A percentile compares a stretch with the other conserved stretches of the same genome.
Evolutionary conservation across 1,140 invertebrate genomes (phyloP).

Genomic region (Diorhabda elongata): DNA sequence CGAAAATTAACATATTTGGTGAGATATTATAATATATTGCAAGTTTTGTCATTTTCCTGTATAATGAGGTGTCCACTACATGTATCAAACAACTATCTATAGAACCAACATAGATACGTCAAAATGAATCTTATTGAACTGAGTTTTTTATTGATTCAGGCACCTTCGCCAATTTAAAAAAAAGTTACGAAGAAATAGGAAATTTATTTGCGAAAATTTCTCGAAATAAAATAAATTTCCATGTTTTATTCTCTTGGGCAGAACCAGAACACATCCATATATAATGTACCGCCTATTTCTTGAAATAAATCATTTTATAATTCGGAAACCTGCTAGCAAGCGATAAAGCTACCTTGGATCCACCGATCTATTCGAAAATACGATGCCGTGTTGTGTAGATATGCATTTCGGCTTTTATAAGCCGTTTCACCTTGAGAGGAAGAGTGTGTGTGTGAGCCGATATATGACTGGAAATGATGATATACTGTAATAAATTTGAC

Average conservation of each 20-base stretch:
- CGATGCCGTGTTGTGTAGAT: slow-evolving; percentile 33
- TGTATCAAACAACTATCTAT: too few species aligned
- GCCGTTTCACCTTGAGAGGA: slow-evolving; percentile 12
- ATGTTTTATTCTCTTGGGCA: slow-evolving; percentile 5
- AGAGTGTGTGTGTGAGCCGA: slow-evolving; percentile 28
- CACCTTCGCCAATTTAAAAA: too few species aligned
- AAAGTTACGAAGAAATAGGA: too few species aligned
- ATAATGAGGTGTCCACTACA: too few species aligned
- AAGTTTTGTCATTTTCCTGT: too few species aligned
- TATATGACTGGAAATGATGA: slow-evolving; percentile 32
- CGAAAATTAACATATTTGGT: too few species aligned
- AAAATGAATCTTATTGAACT: too few species aligned
- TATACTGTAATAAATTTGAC: slow-evolving; percentile 22
- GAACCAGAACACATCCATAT: slow-evolving; percentile 25
- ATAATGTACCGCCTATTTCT: slow-evolving; percentile 32
- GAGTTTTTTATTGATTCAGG: too few species aligned
- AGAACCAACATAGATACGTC: too few species aligned
- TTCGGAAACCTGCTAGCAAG: slow-evolving; percentile 33
- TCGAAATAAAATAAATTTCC: slow-evolving; percentile 8
- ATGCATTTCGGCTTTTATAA: slow-evolving; percentile 39
- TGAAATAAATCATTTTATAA: slow-evolving; percentile 38
- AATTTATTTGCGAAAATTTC: background rate
- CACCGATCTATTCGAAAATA: slow-evolving; percentile 31
- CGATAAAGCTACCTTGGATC: slow-evolving; percentile 36
- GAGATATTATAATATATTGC: too few species aligned